A percentile compares a stretch with the other conserved stretches of the same genome.
phyloP scores from a whole-genome alignment of 2,888 invertebrate species.

The Drosophila mettleri region DNA sequence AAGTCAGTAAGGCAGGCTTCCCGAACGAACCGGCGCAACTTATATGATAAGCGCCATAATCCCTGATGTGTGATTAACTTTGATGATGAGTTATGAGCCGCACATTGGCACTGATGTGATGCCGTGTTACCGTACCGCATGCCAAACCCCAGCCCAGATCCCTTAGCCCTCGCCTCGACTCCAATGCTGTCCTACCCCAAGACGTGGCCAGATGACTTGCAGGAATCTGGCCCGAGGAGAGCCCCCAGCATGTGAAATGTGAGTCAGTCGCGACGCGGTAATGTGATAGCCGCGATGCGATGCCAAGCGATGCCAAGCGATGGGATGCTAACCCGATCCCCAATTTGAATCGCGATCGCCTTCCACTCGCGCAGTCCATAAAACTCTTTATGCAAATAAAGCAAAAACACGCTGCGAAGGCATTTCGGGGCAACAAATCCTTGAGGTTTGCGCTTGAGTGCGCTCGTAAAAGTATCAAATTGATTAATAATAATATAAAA shows the following conservation, averaged over 20 bases:
- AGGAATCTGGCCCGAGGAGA: conserved; percentile 60
- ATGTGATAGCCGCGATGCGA: conserved; percentile 70
- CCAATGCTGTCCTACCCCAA: conserved; percentile 56
- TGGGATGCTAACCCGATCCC: conserved; percentile 28
- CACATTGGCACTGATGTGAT: conserved; percentile 75
- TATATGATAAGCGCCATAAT: conserved; percentile 81
- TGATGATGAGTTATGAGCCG: conserved; percentile 81
- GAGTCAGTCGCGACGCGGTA: conserved; percentile 70
- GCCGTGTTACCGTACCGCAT: conserved; percentile 20
- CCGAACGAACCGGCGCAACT: conserved; percentile 43
- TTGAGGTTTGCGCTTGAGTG: conserved; percentile 77
- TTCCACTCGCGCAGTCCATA: conserved; percentile 63
- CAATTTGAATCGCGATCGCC: conserved; percentile 38
- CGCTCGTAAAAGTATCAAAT: conserved; percentile 80
- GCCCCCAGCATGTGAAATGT: conserved; percentile 71
- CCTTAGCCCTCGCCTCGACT: not conserved
- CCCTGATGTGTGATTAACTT: conserved; percentile 81
- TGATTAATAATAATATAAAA: conserved; percentile 80
- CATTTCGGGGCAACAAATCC: conserved; percentile 63
- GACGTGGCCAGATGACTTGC: conserved; percentile 67
- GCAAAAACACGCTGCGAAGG: conserved; percentile 36
- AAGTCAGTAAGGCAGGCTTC: conserved; percentile 27
- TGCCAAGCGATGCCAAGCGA: conserved; percentile 36
- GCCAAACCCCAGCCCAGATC: not conserved
- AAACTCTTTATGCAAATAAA: conserved; percentile 73